Conservation (phyloP, 2,888 invertebrate species). For the Sturmia bella region DNA sequence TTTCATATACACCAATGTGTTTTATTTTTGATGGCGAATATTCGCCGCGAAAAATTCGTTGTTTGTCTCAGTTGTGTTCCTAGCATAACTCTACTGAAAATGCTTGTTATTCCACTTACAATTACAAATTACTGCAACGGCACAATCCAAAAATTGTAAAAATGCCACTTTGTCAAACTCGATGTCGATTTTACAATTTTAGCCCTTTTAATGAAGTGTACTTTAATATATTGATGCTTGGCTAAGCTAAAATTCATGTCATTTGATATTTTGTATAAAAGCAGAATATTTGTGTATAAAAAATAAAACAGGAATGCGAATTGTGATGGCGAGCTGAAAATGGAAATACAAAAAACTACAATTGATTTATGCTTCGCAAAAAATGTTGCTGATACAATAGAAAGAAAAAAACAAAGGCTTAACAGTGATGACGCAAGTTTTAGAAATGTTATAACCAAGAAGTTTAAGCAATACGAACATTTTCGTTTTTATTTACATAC, state of each 20-base stretch:
- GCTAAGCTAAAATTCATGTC: constrained; percentile 71
- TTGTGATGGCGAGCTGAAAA: constrained; percentile 49
- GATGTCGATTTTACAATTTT: neutral
- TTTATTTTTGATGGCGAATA: no score
- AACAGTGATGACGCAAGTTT: constrained; percentile 5
- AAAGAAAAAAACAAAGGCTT: constrained; percentile 17
- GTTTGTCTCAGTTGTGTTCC: no score
- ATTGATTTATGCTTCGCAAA: constrained; percentile 63
- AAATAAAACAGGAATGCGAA: constrained; percentile 58
- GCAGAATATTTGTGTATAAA: constrained; percentile 21
- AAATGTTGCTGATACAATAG: constrained; percentile 37
- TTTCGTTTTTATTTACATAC: no score
- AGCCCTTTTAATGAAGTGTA: neutral
- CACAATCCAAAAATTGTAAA: no score
- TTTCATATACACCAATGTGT: no score
- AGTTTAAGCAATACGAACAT: no score
- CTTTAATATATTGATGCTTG: constrained; percentile 60
- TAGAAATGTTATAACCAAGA: neutral
- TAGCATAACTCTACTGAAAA: no score
- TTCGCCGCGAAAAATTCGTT: no score
- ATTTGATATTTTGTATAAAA: constrained; percentile 60
- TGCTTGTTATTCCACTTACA: no score
- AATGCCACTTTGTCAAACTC: neutral
- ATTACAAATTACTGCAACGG: no score
- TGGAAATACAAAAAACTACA: constrained; percentile 57